These are phyloP conservation scores for Colius striatus DNA, from an alignment of 2,113 vertebrate species.

Conservation along the genomic window DNA sequence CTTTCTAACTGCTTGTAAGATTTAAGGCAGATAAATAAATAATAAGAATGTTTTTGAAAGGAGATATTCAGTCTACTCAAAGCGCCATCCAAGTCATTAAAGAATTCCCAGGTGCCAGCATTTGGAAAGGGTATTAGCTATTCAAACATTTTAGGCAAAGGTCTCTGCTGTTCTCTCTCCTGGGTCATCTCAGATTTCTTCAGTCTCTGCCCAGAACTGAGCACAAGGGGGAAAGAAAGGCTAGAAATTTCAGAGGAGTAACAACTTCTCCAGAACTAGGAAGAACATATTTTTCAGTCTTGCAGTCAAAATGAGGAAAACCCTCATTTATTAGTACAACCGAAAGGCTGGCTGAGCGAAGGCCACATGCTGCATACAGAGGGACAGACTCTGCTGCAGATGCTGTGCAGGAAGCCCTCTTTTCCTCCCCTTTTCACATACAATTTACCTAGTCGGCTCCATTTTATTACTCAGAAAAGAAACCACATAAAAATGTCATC, in stretches of 20 bases:
- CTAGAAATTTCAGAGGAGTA: conserved; percentile 2
- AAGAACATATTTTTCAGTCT: not conserved
- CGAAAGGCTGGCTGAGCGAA: not conserved
- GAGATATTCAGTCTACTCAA: conserved; percentile 41
- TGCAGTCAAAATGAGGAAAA: not conserved
- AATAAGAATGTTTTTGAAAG: conserved; percentile 55
- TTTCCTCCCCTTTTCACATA: not conserved
- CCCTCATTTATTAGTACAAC: not conserved
- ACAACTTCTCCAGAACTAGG: conserved; percentile 1
- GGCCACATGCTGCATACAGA: not conserved
- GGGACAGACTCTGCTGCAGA: not conserved
- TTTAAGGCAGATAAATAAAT: conserved; percentile 47
- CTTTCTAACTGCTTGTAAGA: conserved; percentile 11
- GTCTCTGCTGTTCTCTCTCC: conserved; percentile 44
- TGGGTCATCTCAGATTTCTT: conserved; percentile 59
- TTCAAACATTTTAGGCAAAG: conserved; percentile 56
- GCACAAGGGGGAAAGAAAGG: not conserved
- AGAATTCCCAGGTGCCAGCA: conserved; percentile 63
- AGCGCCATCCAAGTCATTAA: conserved; percentile 47
- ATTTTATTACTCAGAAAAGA: not conserved
- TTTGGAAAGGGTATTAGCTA: conserved; percentile 61
- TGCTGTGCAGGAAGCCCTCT: not conserved
- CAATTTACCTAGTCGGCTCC: not conserved
- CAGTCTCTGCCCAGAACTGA: not conserved
- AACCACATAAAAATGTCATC: not conserved